phyloP scores from a whole-genome alignment of 2,113 vertebrate genomes.

The Eulacestoma nigropectus region DNA sequence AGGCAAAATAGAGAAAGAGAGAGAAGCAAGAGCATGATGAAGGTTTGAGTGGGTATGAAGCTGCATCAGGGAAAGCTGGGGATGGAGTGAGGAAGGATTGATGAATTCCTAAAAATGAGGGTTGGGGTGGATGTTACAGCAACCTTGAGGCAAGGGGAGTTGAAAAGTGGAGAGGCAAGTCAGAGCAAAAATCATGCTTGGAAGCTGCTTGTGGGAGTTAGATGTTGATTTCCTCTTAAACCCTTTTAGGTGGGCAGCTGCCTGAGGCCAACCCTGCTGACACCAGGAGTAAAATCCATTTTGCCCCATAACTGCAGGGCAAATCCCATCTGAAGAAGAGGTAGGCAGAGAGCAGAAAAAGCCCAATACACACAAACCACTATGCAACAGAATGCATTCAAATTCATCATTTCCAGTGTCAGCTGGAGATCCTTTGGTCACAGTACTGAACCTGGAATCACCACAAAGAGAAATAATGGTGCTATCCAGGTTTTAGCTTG shows the following conservation, averaged over 20 bases:
- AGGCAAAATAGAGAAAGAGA: not conserved
- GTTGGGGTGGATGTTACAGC: not conserved
- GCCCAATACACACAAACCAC: not conserved
- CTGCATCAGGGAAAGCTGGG: not conserved
- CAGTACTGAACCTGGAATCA: not conserved
- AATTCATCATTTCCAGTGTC: not conserved
- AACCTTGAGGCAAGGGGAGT: not conserved
- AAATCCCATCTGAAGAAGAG: not conserved
- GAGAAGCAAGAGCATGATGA: not conserved
- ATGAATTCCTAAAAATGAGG: not conserved
- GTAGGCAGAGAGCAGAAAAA: not conserved
- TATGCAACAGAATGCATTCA: not conserved
- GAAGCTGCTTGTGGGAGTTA: not conserved
- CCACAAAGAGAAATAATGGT: not conserved
- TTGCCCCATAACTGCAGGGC: not conserved
- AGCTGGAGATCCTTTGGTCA: not conserved
- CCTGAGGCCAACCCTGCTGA: not conserved
- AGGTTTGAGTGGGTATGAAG: fast-evolving
- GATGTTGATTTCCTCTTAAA: not conserved
- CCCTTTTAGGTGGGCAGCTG: not conserved
- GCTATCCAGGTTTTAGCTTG: not conserved
- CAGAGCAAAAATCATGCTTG: not conserved
- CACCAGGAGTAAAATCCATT: not conserved
- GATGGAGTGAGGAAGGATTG: not conserved
- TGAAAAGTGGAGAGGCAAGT: not conserved